Evolutionary conservation across 2,888 invertebrate genomes (phyloP).

Genomic region (Hemithea aestivaria): DNA sequence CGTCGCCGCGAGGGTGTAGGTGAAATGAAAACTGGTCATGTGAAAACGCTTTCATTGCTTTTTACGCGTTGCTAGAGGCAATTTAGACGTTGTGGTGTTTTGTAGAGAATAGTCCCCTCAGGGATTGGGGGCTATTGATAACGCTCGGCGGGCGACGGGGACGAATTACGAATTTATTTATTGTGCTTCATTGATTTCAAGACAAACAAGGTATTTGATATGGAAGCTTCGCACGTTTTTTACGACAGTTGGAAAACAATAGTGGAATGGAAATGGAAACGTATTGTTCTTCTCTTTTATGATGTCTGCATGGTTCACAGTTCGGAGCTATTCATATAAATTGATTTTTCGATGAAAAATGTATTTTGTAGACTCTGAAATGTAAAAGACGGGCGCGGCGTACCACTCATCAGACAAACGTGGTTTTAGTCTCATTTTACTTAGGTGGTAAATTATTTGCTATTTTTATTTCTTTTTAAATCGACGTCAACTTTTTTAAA

Average conservation of each 20-base stretch:
- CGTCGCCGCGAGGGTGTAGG: constrained; percentile 46
- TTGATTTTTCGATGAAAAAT: too few species aligned
- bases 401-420: too few species aligned
- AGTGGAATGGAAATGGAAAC: constrained; percentile 9
- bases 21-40: constrained; percentile 73
- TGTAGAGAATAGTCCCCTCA: constrained; percentile 41
- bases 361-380: too few species aligned
- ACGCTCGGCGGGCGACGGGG: constrained; percentile 49
- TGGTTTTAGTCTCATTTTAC: too few species aligned
- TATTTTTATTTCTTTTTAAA: too few species aligned
- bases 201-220: constrained; percentile 16
- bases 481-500: too few species aligned
- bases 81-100: constrained; percentile 70
- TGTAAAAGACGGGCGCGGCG: too few species aligned
- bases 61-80: constrained; percentile 73
- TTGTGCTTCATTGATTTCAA: constrained; percentile 45
- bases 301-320: constrained; percentile 1
- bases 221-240: constrained; percentile 13
- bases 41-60: constrained; percentile 76
- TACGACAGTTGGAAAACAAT: constrained; percentile 13
- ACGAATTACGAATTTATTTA: constrained; percentile 34
- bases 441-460: too few species aligned
- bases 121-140: constrained; percentile 49
- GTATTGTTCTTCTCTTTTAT: constrained; percentile 7
- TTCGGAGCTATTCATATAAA: too few species aligned